Base-by-base conservation (phyloP, 2,888 invertebrate genomes). In the Eupithecia subumbrata region DNA sequence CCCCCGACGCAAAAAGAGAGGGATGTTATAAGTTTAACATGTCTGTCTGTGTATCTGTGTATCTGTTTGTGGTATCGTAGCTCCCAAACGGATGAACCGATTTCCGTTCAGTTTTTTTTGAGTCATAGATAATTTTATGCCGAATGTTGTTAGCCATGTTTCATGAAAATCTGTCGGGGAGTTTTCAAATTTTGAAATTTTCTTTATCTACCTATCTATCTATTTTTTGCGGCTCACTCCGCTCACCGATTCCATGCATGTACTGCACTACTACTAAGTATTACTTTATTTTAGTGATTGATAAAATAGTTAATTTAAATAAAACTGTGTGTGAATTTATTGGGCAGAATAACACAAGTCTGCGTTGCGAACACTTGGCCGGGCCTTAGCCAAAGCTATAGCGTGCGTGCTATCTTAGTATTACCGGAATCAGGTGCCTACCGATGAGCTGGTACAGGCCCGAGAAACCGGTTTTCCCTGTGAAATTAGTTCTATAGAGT, bases 391-490 rank as follows among this genome's bases (percentile, higher is more conserved):
- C 5, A 16, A 14, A 45, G 12, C 43, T 12, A 14, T 45, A 18
- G 16, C 45, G 18, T 45, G 5, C n/a, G n/a, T 52, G n/a, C n/a
- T 56, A 56, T 1, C 52, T 11, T 8, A n/a, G 4, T 56, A 11
- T 56, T n/a, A n/a, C 52, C 45, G 45, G 5, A 43, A 11, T 14
- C 11, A 48, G 48, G 52, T 64, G 9, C 18, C 34, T 18, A 34
- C 52, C 69, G 69, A 52, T 69, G 56, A 69, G n/a, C 69, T 30
- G 63, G 30, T 63, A 63, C 16, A 18, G 5, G 60, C 25, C 14
- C 60, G 5, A 34, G 18, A 34, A 34, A 34, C 64, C 64, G 18
- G 64, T 34, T 64, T 64, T 64, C 30, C 12, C 0, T 34, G 12
- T 64, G 34, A 64, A 64, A 64, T 30, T 11, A 22, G n/a, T 22